Evolutionary conservation across 2,113 vertebrate species (phyloP).

Genomic region (Chaenogobius annularis): DNA sequence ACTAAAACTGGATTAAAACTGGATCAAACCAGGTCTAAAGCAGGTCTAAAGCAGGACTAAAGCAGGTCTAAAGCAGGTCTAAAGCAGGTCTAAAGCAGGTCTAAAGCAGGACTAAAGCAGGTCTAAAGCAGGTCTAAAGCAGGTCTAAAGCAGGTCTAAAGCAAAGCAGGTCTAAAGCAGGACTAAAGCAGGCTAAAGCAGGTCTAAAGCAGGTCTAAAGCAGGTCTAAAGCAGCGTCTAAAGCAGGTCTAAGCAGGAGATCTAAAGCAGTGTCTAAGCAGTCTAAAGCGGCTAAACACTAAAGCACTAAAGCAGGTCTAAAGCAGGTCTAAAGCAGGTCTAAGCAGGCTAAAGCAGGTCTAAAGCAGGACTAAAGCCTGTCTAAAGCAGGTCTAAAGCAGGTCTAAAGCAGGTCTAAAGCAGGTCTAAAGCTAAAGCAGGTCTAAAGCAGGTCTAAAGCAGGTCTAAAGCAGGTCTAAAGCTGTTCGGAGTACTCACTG

Average conservation of each 20-base stretch:
- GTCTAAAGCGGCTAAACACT: neutral
- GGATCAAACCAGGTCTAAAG: neutral
- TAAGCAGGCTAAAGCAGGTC: neutral
- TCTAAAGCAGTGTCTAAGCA: neutral
- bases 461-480: neutral
- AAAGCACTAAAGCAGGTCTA: neutral
- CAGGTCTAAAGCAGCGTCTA: neutral
- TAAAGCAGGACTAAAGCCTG: neutral
- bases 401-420: neutral
- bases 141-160: neutral
- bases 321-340: neutral
- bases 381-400: neutral
- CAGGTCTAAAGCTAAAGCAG: slow-evolving; percentile 3
- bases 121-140: neutral
- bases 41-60: neutral
- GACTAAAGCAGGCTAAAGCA: neutral
- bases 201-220: neutral
- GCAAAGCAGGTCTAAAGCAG: neutral
- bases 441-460: neutral
- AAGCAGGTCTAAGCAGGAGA: neutral
- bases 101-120: neutral
- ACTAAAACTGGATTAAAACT: neutral
- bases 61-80: neutral
- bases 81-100: neutral
- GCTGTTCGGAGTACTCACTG: neutral